Evolutionary conservation across 2,113 vertebrate genomes (phyloP).

Genomic region (Mirounga angustirostris): DNA sequence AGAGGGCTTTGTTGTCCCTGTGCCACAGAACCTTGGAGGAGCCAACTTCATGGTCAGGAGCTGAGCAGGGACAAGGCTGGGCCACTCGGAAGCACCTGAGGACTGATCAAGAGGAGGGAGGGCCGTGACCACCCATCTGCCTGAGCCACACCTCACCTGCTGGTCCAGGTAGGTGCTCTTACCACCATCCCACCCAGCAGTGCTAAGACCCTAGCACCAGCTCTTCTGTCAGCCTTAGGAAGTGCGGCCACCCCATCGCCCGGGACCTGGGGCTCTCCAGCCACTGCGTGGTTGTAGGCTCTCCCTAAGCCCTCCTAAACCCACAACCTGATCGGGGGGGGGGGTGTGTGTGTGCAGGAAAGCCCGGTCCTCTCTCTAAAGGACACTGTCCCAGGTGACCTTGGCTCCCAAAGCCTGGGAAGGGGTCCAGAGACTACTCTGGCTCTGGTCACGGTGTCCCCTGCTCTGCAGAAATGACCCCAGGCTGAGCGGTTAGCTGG

Average conservation of each 20-base stretch:
- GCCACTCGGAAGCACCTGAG: neutral
- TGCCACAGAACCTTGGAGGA: constrained; percentile 57
- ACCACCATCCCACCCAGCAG: neutral
- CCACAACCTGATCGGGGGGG: neutral
- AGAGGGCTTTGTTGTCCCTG: constrained; percentile 15
- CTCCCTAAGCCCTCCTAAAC: neutral
- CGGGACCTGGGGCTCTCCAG: neutral
- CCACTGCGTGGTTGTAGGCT: too few relatives aligned
- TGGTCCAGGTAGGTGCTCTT: constrained; percentile 67
- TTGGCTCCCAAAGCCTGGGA: neutral
- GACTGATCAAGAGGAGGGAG: neutral
- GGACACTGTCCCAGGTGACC: neutral
- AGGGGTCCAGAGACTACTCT: neutral
- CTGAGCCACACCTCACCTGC: neutral
- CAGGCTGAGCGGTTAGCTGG: neutral
- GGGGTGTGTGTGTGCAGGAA: neutral
- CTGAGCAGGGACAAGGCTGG: neutral
- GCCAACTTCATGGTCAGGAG: neutral
- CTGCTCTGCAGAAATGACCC: rapidly evolving
- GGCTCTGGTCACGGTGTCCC: neutral
- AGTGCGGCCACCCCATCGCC: neutral
- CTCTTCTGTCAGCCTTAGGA: neutral
- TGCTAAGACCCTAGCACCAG: neutral
- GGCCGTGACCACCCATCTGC: neutral
- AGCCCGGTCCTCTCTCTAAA: neutral